Evolutionary conservation across 2,888 invertebrate species (phyloP).

Genomic region (Microplitis deprimator): DNA sequence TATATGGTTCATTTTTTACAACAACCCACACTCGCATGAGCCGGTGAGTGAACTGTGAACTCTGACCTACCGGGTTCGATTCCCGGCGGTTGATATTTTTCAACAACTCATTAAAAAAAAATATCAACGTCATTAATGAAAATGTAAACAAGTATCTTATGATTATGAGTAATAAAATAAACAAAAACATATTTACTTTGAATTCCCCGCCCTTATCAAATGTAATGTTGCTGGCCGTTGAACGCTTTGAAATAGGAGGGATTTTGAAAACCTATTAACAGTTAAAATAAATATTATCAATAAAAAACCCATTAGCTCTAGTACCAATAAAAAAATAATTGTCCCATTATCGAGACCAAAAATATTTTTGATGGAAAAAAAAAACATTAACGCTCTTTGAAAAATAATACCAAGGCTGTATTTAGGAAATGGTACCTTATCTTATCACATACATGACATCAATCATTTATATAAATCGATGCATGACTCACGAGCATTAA

Average conservation of each 20-base stretch:
- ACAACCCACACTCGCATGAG: no score
- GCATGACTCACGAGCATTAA: neutral
- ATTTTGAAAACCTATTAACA: conserved; percentile 64
- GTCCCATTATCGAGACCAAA: no score
- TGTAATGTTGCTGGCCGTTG: conserved; percentile 70
- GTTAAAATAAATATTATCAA: conserved; percentile 3
- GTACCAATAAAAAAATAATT: no score
- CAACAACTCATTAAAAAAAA: no score
- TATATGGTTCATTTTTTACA: no score
- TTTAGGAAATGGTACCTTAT: neutral
- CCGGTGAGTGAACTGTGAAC: no score
- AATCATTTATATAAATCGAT: neutral
- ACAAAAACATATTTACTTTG: conserved; percentile 55
- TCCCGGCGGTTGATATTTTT: no score
- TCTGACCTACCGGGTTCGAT: no score
- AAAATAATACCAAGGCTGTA: neutral
- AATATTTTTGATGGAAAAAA: no score
- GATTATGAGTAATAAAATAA: neutral
- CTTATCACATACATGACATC: neutral
- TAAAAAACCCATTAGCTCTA: neutral
- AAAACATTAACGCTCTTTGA: no score
- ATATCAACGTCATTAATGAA: no score
- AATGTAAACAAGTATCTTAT: neutral
- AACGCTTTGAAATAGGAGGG: conserved; percentile 67
- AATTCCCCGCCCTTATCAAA: conserved; percentile 65